phyloP scores from a whole-genome alignment of 23 tunicate genomes.

The Aplidium turbinatum region DNA sequence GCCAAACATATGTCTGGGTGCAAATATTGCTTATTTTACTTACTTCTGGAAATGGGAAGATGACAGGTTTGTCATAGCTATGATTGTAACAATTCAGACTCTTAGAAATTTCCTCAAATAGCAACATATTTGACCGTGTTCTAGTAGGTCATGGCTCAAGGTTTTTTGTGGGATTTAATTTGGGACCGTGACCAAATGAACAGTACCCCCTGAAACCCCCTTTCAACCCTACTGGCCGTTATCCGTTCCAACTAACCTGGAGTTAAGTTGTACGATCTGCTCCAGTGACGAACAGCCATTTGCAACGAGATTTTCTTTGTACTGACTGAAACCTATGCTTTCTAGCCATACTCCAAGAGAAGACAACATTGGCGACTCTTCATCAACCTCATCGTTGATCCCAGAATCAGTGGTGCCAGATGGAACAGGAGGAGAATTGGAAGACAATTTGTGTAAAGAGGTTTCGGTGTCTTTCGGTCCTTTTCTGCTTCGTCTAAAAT shows the following conservation, averaged over 20 bases:
- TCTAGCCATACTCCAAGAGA: slow-evolving; percentile 80
- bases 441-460: no score
- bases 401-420: slow-evolving; percentile 5
- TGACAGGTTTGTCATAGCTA: no score
- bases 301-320: slow-evolving; percentile 58
- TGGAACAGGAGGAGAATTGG: background rate
- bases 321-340: slow-evolving; percentile 61
- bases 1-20: no score
- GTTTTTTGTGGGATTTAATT: no score
- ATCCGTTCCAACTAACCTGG: slow-evolving; percentile 30
- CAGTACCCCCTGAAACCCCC: background rate
- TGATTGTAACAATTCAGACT: no score
- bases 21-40: no score
- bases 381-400: slow-evolving; percentile 35
- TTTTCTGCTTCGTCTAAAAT: no score
- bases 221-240: background rate
- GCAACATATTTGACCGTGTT: no score
- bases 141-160: no score
- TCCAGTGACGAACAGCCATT: slow-evolving; percentile 80
- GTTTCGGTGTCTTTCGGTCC: no score
- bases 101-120: no score
- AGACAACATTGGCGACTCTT: slow-evolving; percentile 35
- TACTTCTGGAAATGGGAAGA: no score
- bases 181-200: background rate
- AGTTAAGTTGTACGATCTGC: slow-evolving; percentile 58